Conservation (phyloP, 2,888 invertebrate genomes). For the Drosophila mercatorum region DNA sequence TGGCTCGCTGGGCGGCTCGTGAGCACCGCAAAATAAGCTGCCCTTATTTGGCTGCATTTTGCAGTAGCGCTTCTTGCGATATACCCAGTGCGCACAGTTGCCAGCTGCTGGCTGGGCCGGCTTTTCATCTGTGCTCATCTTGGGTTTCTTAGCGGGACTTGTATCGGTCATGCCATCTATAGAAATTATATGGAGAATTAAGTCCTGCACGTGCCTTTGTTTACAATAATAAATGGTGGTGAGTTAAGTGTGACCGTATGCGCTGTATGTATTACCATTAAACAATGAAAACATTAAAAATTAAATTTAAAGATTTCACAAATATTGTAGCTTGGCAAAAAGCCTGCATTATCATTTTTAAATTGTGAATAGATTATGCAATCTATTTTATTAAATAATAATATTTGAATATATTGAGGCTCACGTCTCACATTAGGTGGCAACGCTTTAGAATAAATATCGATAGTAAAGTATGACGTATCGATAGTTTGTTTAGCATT, state of each 20-base stretch:
- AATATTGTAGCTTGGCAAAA: background rate
- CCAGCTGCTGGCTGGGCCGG: background rate
- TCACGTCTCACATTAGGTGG: background rate
- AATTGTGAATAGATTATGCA: background rate
- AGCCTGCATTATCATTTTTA: background rate
- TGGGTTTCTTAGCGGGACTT: slow-evolving; percentile 58
- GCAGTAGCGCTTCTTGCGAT: slow-evolving; percentile 90
- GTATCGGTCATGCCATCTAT: slow-evolving; percentile 36
- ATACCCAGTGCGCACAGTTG: slow-evolving; percentile 89
- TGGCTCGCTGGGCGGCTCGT: slow-evolving; percentile 84
- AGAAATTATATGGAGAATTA: background rate
- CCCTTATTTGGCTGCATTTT: slow-evolving; percentile 90
- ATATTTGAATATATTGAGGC: background rate
- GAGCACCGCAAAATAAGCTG: slow-evolving; percentile 90
- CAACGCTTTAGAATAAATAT: background rate
- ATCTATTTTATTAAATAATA: background rate
- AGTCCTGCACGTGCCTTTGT: slow-evolving; percentile 9
- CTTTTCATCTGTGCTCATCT: slow-evolving; percentile 43
- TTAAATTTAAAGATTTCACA: background rate
- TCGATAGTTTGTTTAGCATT: slow-evolving; percentile 15
- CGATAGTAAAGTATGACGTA: slow-evolving; percentile 22
- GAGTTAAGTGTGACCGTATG: slow-evolving; percentile 7
- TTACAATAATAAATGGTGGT: background rate
- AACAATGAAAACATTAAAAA: too few relatives aligned
- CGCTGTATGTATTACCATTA: background rate